Evolutionary conservation across 92 coral and sea anemone species (phyloP), one percentile per base, ranked within the genome.

Genomic region (Umimayanthus chanpuru): DNA sequence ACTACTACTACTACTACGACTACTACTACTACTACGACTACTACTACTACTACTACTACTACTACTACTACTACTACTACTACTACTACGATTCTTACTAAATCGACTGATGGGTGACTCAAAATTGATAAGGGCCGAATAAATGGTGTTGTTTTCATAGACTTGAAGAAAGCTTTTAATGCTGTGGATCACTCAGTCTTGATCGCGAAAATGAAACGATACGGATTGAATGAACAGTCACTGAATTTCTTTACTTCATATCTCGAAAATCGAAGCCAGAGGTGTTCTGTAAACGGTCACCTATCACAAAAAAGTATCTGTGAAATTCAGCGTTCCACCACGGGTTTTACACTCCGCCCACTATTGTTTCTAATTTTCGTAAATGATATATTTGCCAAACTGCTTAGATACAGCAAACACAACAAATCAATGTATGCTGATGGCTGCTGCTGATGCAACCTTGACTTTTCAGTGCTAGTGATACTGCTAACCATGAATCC

Each of bases 361-460:
- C 36, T 32, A 32, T 32, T 32, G 36, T 32, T 32, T 32, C 36
- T 32, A 2, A 32, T 32, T 32, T 82, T 65, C 58, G 26, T 82
- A 18, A 82, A 65, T 82, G 77, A 2, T n/a, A n/a, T n/a, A 82
- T 4, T 32, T 82, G 5, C 86, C 86, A 43, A 38, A 36, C 36
- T 82, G 77, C 40, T 40, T 82, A 10, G 61, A 66, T 47, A n/a
- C 12, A 0, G 76, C 76, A 39, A 66, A 41, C 2, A 12, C 77
- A 65, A 66, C 56, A 39, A 66, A n/a, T n/a, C n/a, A n/a, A n/a
- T 66, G 58, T 71, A 83, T 39, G 87, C 77, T 83, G 79, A 70
- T 68, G 87, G n/a, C n/a, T n/a, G n/a, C n/a, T n/a, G n/a, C n/a
- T n/a, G n/a, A 83, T 67, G 68, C 87, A 25, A 83, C 41, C 26